Base-by-base conservation (phyloP, 2,888 invertebrate genomes). In the Carcina quercana region DNA sequence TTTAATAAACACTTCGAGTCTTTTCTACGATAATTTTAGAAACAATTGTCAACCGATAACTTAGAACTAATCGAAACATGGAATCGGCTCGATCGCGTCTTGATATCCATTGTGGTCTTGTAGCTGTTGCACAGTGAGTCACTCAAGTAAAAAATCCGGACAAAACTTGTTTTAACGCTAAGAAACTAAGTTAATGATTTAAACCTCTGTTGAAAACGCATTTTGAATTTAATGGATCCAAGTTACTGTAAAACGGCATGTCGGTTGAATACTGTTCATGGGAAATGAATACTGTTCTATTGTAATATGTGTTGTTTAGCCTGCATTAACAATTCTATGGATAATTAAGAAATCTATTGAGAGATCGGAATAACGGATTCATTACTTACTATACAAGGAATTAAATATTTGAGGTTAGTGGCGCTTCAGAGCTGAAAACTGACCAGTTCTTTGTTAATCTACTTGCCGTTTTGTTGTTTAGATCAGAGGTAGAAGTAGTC, bases 301-400 rank as follows among this genome's bases (percentile, higher is more conserved):
- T 83, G 82, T 82, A 80, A 82, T 75, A 66, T 80, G 79, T 82
- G 82, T 75, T 55, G 59, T 66, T 63, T 74, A 79, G 82, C 80
- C 80, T 80, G 82, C 76, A 45, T 56, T 74, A 71, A 78, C 63
- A 60, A 53, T 64, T 64, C 64, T 75, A 75, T 65, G 68, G 59
- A 63, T 73, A 30, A 30, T 30, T 30, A 73, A 78, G 68, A 69
- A 76, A 71, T 69, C 76, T 79, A 80, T 75, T 62, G 61, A 76
- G 73, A 79, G 70, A 75, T 76, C 65, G 75, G 73, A 75, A 63
- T 76, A 82, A 82, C 82, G 76, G 67, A 75, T 73, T 73, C 62
- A 71, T 74, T 80, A 82, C 73, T 70, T 76, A 80, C 74, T 76
- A 73, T 72, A 75, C 64, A 72, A 78, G 68, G 66, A 72, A 73